Conservation (phyloP, 2,113 vertebrate genomes). For the Charadrius vociferus region DNA sequence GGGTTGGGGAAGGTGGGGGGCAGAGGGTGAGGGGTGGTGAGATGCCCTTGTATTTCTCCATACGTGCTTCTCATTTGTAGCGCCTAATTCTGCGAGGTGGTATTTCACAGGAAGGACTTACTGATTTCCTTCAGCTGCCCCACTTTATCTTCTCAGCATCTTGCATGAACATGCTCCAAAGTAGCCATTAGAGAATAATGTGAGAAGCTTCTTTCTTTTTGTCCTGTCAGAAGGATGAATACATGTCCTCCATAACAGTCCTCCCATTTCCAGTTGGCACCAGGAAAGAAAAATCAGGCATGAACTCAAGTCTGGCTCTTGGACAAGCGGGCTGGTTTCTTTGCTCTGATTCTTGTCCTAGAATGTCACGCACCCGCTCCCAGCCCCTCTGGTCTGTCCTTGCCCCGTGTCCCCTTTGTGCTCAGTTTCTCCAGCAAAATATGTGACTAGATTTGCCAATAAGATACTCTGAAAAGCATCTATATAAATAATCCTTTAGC, state of each 20-base stretch:
- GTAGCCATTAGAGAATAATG: neutral
- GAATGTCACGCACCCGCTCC: neutral
- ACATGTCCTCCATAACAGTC: neutral
- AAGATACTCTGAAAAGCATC: neutral
- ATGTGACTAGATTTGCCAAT: neutral
- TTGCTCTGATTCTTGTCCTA: constrained; percentile 51
- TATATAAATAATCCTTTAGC: neutral
- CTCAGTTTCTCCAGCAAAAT: neutral
- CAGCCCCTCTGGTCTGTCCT: neutral
- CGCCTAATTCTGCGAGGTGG: neutral
- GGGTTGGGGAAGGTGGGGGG: neutral
- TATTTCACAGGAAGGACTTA: neutral
- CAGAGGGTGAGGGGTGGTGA: neutral
- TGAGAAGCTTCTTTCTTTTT: neutral
- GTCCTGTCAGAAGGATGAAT: neutral
- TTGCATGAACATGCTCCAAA: neutral
- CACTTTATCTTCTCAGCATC: neutral
- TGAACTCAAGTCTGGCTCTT: neutral
- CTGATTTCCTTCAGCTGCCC: neutral
- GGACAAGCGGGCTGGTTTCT: neutral
- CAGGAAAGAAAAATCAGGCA: neutral
- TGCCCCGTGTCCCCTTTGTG: neutral
- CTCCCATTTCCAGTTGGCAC: neutral
- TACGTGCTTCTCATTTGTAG: neutral
- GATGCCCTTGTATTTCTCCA: neutral